phyloP scores from a whole-genome alignment of 2,888 invertebrate species.

The Tenthredo amoena region DNA sequence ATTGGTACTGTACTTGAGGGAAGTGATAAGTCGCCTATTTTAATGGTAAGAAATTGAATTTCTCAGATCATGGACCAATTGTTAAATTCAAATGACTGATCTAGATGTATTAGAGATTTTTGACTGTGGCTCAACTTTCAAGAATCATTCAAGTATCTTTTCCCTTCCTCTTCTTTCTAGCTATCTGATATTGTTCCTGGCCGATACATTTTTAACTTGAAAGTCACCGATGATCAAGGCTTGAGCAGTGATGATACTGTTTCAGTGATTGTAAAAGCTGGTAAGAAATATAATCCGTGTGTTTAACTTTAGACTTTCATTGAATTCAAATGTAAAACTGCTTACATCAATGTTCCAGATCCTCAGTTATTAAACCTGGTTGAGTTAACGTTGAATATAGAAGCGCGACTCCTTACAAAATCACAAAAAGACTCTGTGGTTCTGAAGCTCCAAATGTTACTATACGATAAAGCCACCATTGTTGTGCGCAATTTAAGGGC shows the following conservation, averaged over 20 bases:
- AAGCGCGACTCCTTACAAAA: conserved; percentile 84
- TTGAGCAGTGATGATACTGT: conserved; percentile 90
- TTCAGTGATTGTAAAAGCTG: conserved; percentile 88
- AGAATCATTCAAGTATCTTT: conserved; percentile 10
- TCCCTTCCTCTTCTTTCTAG: conserved; percentile 75
- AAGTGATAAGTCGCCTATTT: conserved; percentile 88
- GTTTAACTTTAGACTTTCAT: not conserved
- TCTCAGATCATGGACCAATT: not conserved
- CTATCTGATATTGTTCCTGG: conserved; percentile 92
- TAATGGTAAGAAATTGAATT: conserved; percentile 81
- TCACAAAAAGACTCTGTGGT: conserved; percentile 88
- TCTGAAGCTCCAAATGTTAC: conserved; percentile 88
- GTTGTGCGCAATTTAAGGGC: conserved; percentile 78
- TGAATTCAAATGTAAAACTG: conserved; percentile 1
- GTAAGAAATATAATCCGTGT: conserved; percentile 68
- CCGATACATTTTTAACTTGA: conserved; percentile 92
- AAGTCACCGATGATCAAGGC: conserved; percentile 95
- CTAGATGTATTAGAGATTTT: not conserved
- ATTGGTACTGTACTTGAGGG: conserved; percentile 89
- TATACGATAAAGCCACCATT: conserved; percentile 85
- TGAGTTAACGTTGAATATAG: conserved; percentile 90
- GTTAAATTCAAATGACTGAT: not conserved
- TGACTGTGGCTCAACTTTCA: conserved; percentile 10
- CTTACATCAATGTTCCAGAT: conserved; percentile 79
- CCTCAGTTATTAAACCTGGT: conserved; percentile 87